Conservation (phyloP, 2,888 invertebrate species). For the Sicus ferrugineus region DNA sequence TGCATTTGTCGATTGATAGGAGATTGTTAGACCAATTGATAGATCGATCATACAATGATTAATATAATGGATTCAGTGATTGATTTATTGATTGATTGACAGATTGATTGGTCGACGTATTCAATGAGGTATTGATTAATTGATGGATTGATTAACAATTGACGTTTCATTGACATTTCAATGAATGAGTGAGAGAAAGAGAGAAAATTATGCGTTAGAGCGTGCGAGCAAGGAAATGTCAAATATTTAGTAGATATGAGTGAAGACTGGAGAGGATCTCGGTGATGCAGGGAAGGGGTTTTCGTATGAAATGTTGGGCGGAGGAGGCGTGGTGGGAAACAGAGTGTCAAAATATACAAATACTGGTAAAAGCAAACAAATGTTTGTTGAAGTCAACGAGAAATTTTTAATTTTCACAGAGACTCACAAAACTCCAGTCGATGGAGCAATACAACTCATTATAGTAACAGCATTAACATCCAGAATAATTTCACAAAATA, state of each 20-base stretch:
- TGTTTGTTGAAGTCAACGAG: background rate
- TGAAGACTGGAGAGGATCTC: background rate
- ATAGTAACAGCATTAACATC: too few relatives aligned
- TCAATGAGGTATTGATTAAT: too few relatives aligned
- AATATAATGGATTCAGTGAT: background rate
- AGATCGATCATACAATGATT: background rate
- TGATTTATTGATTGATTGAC: background rate
- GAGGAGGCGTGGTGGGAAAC: too few relatives aligned
- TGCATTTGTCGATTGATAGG: background rate
- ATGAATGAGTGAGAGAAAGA: slow-evolving; percentile 7
- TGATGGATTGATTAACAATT: too few relatives aligned
- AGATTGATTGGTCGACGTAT: too few relatives aligned
- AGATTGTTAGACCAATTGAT: background rate
- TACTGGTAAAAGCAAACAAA: background rate
- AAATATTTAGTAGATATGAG: background rate
- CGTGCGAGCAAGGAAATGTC: background rate
- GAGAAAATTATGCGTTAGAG: background rate
- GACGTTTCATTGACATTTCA: background rate
- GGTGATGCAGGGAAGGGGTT: background rate
- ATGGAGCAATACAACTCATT: too few relatives aligned
- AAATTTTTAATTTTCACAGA: background rate
- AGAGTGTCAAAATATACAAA: too few relatives aligned
- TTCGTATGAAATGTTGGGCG: background rate
- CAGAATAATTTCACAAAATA: too few relatives aligned
- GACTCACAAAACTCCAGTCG: background rate